phyloP scores from a whole-genome alignment of 2,797 vertebrate species.

The Anguilla anguilla region DNA sequence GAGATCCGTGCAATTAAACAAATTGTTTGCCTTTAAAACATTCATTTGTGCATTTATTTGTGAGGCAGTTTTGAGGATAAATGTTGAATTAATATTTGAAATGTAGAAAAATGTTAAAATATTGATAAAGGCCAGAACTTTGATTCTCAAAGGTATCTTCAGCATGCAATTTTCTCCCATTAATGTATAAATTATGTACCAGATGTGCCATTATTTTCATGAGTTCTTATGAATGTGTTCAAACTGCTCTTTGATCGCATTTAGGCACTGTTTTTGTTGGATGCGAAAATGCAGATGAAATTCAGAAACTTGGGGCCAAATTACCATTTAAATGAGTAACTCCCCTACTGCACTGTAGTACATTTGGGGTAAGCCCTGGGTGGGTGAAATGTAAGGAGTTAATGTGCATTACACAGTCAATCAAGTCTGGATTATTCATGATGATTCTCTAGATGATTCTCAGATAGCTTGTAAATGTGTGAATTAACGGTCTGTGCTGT shows the following conservation, averaged over 20 bases:
- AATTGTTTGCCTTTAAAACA: no score
- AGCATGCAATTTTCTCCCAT: slow-evolving; percentile 6
- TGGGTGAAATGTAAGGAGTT: neutral
- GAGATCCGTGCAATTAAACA: no score
- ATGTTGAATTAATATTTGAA: no score
- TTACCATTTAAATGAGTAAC: neutral
- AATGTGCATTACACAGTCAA: no score
- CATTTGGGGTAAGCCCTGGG: no score
- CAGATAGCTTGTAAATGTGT: no score
- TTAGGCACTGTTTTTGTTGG: neutral
- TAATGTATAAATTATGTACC: slow-evolving; percentile 23
- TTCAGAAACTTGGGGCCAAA: neutral
- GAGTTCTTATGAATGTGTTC: neutral
- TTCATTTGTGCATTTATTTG: no score
- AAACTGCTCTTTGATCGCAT: neutral
- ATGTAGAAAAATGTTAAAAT: no score
- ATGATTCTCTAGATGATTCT: no score
- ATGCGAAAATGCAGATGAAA: neutral
- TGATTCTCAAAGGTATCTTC: slow-evolving; percentile 29
- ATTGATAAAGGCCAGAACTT: neutral
- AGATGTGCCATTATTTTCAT: neutral
- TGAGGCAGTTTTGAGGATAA: no score
- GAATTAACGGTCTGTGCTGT: no score
- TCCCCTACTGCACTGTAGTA: neutral
- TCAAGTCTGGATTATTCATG: no score